Percentiles rank a stretch among this genome's conserved stretches.
These are phyloP conservation scores for Phalacrocorax brasilianus DNA, from an alignment of 2,113 vertebrate species.

Conservation along the genomic window DNA sequence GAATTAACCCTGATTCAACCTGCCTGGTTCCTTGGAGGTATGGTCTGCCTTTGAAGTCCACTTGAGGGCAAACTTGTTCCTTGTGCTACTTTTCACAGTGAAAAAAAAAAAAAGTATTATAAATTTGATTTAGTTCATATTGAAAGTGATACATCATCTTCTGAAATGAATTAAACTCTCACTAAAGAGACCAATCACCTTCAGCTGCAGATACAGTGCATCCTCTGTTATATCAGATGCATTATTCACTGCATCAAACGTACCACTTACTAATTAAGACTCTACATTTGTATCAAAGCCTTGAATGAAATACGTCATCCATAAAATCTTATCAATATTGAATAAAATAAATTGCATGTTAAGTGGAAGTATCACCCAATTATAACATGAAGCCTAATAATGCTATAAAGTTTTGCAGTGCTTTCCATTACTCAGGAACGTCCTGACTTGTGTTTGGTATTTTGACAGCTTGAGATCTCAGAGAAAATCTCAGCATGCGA, in stretches of 20 bases:
- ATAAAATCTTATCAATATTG: constrained; percentile 66
- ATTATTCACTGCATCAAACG: constrained; percentile 68
- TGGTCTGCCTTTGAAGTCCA: constrained; percentile 71
- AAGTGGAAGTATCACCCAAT: constrained; percentile 58
- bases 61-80: constrained; percentile 79
- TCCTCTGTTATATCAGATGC: constrained; percentile 63
- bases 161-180: constrained; percentile 67
- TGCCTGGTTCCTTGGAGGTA: neutral
- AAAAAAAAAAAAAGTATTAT: neutral
- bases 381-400: constrained; percentile 27
- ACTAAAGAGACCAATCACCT: constrained; percentile 69
- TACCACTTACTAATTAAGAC: constrained; percentile 70
- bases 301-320: constrained; percentile 53
- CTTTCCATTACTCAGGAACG: neutral
- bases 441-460: neutral
- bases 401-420: constrained; percentile 12
- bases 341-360: constrained; percentile 69
- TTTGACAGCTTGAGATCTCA: neutral
- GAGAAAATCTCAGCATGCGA: neutral
- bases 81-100: constrained; percentile 30
- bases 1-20: neutral
- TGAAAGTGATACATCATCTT: constrained; percentile 66
- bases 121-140: constrained; percentile 53
- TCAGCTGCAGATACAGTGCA: constrained; percentile 62
- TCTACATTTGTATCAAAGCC: constrained; percentile 43